A percentile compares a stretch with the other conserved stretches of the same genome.
Conservation (phyloP, 2,888 invertebrate genomes). For the Megaustenia siamemsis region DNA sequence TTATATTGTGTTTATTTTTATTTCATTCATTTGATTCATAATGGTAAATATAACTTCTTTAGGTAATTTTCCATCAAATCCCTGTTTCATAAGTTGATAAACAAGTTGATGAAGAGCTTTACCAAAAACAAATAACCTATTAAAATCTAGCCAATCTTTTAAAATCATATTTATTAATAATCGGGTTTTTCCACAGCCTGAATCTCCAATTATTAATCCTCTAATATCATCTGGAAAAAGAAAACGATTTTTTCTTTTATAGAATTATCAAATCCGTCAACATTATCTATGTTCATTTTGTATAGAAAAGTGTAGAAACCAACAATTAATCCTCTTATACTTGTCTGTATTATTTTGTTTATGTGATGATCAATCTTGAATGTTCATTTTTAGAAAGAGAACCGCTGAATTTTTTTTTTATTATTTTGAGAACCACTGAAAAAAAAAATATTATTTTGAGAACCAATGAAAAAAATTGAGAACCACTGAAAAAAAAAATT, state of each 20-base stretch:
- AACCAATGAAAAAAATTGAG: too few species aligned
- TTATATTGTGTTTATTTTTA: conserved; percentile 10
- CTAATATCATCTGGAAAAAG: conserved; percentile 14
- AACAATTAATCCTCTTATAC: too few species aligned
- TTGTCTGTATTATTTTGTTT: too few species aligned
- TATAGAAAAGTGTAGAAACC: too few species aligned
- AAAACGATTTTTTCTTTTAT: conserved; percentile 22
- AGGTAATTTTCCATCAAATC: conserved; percentile 14
- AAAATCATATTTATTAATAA: conserved; percentile 12
- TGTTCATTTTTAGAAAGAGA: too few species aligned
- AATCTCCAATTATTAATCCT: conserved; percentile 19
- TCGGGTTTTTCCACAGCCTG: conserved; percentile 13
- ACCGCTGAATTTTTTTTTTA: too few species aligned
- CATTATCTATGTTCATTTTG: too few species aligned
- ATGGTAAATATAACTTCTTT: conserved; percentile 7
- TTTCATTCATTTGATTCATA: not conserved
- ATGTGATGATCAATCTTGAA: too few species aligned
- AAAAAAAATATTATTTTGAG: too few species aligned
- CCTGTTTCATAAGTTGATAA: not conserved
- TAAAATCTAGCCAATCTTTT: conserved; percentile 24
- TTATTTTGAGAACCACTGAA: too few species aligned
- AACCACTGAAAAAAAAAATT: too few species aligned
- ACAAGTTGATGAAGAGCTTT: not conserved
- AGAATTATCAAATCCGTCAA: conserved; percentile 1
- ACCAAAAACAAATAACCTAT: conserved; percentile 18